phyloP scores from a whole-genome alignment of 1,140 invertebrate genomes.

The Eriocheir sinensis region DNA sequence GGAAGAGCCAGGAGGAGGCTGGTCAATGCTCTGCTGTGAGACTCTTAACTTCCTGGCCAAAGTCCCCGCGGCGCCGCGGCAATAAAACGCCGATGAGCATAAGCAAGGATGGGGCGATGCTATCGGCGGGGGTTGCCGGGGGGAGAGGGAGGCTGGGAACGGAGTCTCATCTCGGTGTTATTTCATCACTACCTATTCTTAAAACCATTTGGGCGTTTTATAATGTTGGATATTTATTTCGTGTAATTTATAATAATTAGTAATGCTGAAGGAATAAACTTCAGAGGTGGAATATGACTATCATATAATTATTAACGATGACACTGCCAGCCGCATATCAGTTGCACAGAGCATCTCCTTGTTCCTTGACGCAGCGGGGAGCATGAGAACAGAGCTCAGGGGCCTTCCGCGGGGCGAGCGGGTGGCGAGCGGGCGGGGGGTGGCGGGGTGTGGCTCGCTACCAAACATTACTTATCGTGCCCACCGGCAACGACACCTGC shows the following conservation, averaged over 20 bases:
- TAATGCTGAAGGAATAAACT: too few species aligned
- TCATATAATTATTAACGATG: too few species aligned
- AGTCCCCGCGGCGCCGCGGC: neutral
- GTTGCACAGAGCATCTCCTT: too few species aligned
- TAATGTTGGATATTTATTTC: too few species aligned
- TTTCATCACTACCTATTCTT: neutral
- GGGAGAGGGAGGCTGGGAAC: neutral
- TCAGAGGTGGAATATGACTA: too few species aligned
- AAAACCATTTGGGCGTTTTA: neutral
- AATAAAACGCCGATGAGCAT: constrained; percentile 10
- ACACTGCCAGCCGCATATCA: too few species aligned
- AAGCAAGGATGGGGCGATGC: neutral
- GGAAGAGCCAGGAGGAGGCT: neutral
- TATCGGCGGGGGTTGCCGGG: neutral
- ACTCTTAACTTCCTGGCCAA: neutral
- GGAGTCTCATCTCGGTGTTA: neutral
- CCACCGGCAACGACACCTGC: neutral
- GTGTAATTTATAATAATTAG: too few species aligned
- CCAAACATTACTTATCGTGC: constrained; percentile 24
- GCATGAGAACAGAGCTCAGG: neutral
- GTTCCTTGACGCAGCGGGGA: neutral
- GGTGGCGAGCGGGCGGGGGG: neutral
- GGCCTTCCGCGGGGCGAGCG: neutral
- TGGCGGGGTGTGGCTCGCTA: neutral
- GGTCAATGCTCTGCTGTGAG: constrained; percentile 12